phyloP scores from a whole-genome alignment of 2,797 vertebrate genomes.

The Oreochromis mossambicus region DNA sequence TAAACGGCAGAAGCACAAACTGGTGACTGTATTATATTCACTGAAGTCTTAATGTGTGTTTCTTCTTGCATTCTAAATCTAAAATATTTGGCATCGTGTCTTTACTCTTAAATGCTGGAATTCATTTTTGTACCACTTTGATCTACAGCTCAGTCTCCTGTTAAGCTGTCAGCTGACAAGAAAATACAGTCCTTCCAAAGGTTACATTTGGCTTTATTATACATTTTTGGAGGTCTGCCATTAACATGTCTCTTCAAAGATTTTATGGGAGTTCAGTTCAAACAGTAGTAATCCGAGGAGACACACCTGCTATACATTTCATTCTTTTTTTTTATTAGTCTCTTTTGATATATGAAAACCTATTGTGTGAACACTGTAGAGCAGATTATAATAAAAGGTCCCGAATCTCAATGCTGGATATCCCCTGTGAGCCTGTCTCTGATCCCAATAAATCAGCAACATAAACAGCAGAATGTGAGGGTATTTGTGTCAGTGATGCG shows the following conservation, averaged over 20 bases:
- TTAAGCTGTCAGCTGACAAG: neutral
- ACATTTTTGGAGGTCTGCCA: neutral
- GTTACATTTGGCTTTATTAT: neutral
- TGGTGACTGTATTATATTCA: neutral
- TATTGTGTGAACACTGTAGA: constrained; percentile 23
- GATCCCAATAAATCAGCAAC: constrained; percentile 41
- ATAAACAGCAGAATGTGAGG: constrained; percentile 7
- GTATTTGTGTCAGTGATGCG: constrained; percentile 5
- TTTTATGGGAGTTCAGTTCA: constrained; percentile 8
- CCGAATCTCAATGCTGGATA: constrained; percentile 15
- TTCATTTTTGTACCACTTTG: neutral
- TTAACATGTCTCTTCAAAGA: neutral
- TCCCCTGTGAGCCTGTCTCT: constrained; percentile 14
- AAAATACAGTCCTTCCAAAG: neutral
- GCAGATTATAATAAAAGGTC: constrained; percentile 21
- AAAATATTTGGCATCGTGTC: neutral
- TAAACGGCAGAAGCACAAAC: neutral
- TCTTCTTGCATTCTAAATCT: neutral
- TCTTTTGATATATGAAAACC: constrained; percentile 19
- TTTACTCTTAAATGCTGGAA: constrained; percentile 4
- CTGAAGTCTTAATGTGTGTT: neutral
- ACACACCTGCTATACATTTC: constrained; percentile 37
- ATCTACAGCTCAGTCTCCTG: neutral
- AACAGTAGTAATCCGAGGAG: constrained; percentile 13
- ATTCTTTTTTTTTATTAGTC: neutral